These are phyloP conservation scores for Pristis pectinata DNA, from an alignment of 2,797 vertebrate species.

Conservation along the genomic window DNA sequence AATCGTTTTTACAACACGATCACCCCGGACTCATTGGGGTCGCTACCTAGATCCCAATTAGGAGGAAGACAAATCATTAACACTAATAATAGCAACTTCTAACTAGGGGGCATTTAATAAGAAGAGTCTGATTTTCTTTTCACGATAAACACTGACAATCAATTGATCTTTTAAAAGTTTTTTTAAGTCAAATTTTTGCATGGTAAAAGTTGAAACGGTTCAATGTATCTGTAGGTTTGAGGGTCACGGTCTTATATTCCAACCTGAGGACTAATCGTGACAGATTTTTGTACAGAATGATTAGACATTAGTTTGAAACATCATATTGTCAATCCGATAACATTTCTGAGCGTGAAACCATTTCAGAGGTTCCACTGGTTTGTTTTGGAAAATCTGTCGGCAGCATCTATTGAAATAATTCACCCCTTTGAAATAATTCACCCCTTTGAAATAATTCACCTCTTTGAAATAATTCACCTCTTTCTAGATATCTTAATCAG, in stretches of 20 bases:
- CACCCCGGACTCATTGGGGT: constrained; percentile 15
- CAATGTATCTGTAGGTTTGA: background rate
- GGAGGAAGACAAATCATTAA: constrained; percentile 17
- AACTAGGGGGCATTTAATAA: background rate
- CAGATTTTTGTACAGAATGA: background rate
- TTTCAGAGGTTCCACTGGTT: background rate
- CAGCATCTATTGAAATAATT: background rate
- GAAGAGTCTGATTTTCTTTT: background rate
- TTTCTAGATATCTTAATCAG: background rate
- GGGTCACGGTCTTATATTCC: background rate
- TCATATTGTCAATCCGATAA: background rate
- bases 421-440: too few species aligned
- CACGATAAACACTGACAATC: constrained; percentile 6
- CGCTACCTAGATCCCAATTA: constrained; percentile 36
- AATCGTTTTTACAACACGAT: constrained; percentile 1
- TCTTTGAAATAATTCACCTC: background rate
- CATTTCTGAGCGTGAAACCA: background rate
- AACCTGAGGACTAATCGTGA: background rate
- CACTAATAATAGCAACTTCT: background rate
- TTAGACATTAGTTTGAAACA: background rate
- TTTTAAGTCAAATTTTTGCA: background rate
- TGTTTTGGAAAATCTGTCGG: background rate
- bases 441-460: too few species aligned
- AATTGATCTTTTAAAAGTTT: background rate
- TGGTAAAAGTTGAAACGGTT: background rate